Percentiles rank a stretch among this genome's conserved stretches.
Conservation (phyloP, 2,888 invertebrate species). For the Digitonthophagus gazella region DNA sequence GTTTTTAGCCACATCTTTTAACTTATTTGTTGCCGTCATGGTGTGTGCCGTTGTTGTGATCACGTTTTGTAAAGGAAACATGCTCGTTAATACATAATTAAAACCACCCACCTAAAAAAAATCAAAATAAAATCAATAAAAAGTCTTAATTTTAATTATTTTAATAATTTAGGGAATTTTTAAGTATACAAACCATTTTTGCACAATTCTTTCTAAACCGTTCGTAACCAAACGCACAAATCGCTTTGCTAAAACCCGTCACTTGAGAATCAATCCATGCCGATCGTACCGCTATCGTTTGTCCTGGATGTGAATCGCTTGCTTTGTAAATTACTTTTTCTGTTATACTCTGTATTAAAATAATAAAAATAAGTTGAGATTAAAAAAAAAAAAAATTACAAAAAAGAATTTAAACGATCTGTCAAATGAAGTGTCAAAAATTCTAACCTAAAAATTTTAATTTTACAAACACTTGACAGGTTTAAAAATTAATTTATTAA, state of each 20-base stretch:
- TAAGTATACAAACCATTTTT: constrained; percentile 63
- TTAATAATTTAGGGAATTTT: neutral
- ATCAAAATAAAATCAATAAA: neutral
- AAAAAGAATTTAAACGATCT: too few relatives aligned
- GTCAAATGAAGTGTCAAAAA: too few relatives aligned
- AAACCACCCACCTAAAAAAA: constrained; percentile 66
- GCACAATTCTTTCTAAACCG: constrained; percentile 83
- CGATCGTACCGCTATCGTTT: constrained; percentile 75
- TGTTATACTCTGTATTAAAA: constrained; percentile 88
- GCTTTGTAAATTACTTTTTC: constrained; percentile 85
- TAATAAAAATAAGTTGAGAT: too few relatives aligned
- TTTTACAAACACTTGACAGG: too few relatives aligned
- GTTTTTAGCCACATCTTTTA: constrained; percentile 78
- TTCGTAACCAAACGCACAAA: constrained; percentile 86
- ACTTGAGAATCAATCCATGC: constrained; percentile 91
- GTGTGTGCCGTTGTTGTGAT: constrained; percentile 41
- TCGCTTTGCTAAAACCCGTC: constrained; percentile 82
- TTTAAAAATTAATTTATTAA: too few relatives aligned
- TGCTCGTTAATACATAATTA: constrained; percentile 72
- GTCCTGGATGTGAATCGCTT: constrained; percentile 65
- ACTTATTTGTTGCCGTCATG: constrained; percentile 51
- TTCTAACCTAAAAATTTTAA: too few relatives aligned
- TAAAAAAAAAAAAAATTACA: too few relatives aligned
- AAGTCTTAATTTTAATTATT: neutral
- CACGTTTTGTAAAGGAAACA: constrained; percentile 62